Percentiles rank a stretch among this genome's conserved stretches.
phyloP scores from a whole-genome alignment of 2,888 invertebrate genomes.

The Platycheirus rosarum region DNA sequence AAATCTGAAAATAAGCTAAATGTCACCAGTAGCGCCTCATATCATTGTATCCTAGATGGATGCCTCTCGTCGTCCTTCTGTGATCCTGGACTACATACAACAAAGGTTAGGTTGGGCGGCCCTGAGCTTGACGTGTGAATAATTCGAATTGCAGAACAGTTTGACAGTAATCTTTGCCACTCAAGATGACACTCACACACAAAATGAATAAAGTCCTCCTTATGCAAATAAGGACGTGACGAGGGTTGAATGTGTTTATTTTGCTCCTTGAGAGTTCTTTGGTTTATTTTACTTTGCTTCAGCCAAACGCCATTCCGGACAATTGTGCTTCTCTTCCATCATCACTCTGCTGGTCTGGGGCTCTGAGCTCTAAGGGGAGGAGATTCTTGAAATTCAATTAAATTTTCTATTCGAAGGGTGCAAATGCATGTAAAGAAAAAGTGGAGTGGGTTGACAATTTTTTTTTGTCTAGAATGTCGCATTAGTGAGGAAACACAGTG shows the following conservation, averaged over 20 bases:
- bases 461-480: constrained; percentile 57
- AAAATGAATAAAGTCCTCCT: constrained; percentile 69
- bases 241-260: constrained; percentile 72
- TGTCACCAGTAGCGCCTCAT: constrained; percentile 57
- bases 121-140: constrained; percentile 71
- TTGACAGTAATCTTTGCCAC: constrained; percentile 74
- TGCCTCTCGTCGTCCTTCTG: constrained; percentile 19
- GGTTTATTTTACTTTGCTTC: constrained; percentile 30
- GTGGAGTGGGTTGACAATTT: constrained; percentile 10
- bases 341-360: too few species aligned
- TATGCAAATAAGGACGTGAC: constrained; percentile 73
- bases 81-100: neutral
- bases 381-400: constrained; percentile 73
- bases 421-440: constrained; percentile 33
- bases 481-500: constrained; percentile 18
- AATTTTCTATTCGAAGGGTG: constrained; percentile 63
- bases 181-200: constrained; percentile 66
- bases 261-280: constrained; percentile 51
- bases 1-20: constrained; percentile 72
- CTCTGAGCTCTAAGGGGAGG: too few species aligned
- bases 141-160: constrained; percentile 73
- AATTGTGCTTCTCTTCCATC: neutral
- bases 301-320: constrained; percentile 28
- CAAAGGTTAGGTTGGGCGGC: constrained; percentile 35
- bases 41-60: constrained; percentile 46